Conservation (phyloP, 2,797 vertebrate species). For the Spatula clypeata region DNA sequence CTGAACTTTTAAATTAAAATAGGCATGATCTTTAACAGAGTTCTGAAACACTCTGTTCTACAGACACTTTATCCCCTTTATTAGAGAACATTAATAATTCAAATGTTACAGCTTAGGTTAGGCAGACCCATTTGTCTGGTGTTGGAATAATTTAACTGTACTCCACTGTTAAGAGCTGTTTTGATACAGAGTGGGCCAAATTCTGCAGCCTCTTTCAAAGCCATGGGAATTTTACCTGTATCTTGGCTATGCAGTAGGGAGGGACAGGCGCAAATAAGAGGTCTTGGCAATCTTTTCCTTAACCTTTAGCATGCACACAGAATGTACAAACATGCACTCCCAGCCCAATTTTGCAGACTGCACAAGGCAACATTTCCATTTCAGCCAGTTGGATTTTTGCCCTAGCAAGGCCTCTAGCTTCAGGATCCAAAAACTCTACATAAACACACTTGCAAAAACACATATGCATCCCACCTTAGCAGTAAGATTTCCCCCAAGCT, state of each 20-base stretch:
- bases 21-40: constrained; percentile 81
- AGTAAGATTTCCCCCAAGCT: not conserved
- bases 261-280: not conserved
- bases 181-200: constrained; percentile 30
- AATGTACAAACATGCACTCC: not conserved
- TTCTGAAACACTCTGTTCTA: constrained; percentile 72
- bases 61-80: constrained; percentile 77
- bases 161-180: constrained; percentile 9
- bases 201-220: not conserved
- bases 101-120: constrained; percentile 70
- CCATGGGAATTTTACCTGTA: constrained; percentile 21
- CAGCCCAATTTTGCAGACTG: not conserved
- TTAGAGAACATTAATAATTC: constrained; percentile 81
- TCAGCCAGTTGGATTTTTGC: constrained; percentile 36
- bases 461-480: not conserved
- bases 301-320: not conserved
- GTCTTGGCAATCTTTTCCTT: not conserved
- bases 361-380: constrained; percentile 2
- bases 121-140: constrained; percentile 68
- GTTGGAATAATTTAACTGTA: constrained; percentile 51
- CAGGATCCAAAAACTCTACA: constrained; percentile 2
- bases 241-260: accelerated
- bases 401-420: constrained; percentile 47
- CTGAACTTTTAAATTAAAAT: constrained; percentile 84
- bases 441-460: constrained; percentile 46